Evolutionary conservation across 2,888 invertebrate species (phyloP), one percentile per base, ranked within the genome.

Genomic region (Phanerotoma sp.): DNA sequence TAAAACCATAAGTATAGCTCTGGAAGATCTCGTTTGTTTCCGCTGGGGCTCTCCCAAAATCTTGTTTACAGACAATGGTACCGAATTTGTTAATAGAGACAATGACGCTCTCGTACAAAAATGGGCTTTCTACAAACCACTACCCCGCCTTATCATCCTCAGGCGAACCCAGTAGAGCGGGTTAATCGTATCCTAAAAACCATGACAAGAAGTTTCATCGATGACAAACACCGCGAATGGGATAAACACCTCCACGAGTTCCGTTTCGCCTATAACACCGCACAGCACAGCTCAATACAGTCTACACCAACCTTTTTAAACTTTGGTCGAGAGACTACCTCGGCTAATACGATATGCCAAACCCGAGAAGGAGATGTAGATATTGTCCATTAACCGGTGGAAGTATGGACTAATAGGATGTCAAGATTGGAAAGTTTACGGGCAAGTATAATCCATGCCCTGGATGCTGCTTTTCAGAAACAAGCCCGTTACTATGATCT

Each of bases 201-300:
- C 0, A 57, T 56, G 49, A 56, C 54, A 3, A 6, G 21, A 3
- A 35, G 52, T 6, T 62, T 54, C 16, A 25, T 66, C 1, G 38
- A 41, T 3, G 38, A 38, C 1, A 55, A 63, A 6, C 64, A 65
- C 32, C 40, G 59, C 0, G 28, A 53, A 18, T 37, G 48, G 11
- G 30, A 51, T 5, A 49, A 47, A 41, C 51, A 55, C 18, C n/a
- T n/a, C n/a, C n/a, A n/a, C n/a, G n/a, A n/a, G n/a, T n/a, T n/a
- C n/a, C n/a, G n/a, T n/a, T n/a, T n/a, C n/a, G n/a, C n/a, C n/a
- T n/a, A n/a, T n/a, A n/a, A n/a, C n/a, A n/a, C n/a, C n/a, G n/a
- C n/a, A n/a, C n/a, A n/a, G n/a, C n/a, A n/a, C n/a, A n/a, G n/a
- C n/a, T n/a, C n/a, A n/a, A n/a, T n/a, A n/a, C n/a, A n/a, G n/a